Evolutionary conservation across 2,888 invertebrate species (phyloP).

Genomic region (Malachius bipustulatus): DNA sequence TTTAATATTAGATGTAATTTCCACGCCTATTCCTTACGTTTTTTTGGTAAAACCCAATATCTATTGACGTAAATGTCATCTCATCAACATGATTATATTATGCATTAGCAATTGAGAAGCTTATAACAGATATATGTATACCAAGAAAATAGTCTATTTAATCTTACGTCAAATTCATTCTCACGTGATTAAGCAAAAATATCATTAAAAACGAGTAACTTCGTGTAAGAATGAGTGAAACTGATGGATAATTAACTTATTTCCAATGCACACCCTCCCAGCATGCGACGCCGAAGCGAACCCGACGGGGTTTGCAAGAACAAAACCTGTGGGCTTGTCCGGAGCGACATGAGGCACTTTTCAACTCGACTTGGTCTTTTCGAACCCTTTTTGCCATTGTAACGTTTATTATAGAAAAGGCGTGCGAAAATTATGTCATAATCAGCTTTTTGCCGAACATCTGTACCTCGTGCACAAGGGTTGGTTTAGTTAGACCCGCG

Average conservation of each 20-base stretch:
- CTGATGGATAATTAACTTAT: slow-evolving; percentile 15
- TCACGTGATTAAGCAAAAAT: too few relatives aligned
- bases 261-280: slow-evolving; percentile 14
- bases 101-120: too few relatives aligned
- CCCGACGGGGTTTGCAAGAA: slow-evolving; percentile 11
- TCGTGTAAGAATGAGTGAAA: too few relatives aligned
- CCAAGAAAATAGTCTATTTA: too few relatives aligned
- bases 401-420: slow-evolving; percentile 29
- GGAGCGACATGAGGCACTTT: slow-evolving; percentile 23
- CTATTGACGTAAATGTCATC: too few relatives aligned
- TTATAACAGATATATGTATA: too few relatives aligned
- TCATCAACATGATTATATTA: too few relatives aligned
- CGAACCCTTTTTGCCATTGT: slow-evolving; percentile 26
- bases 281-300: neutral
- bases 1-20: too few relatives aligned
- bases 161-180: too few relatives aligned
- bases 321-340: slow-evolving; percentile 21
- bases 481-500: slow-evolving; percentile 17
- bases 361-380: slow-evolving; percentile 26
- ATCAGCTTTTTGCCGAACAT: slow-evolving; percentile 27
- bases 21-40: too few relatives aligned
- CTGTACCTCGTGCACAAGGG: slow-evolving; percentile 16
- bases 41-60: too few relatives aligned
- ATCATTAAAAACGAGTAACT: too few relatives aligned
- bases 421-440: slow-evolving; percentile 33